These are phyloP conservation scores for Drosophila ustulata DNA, from an alignment of 2,888 invertebrate species.

Conservation along the genomic window DNA sequence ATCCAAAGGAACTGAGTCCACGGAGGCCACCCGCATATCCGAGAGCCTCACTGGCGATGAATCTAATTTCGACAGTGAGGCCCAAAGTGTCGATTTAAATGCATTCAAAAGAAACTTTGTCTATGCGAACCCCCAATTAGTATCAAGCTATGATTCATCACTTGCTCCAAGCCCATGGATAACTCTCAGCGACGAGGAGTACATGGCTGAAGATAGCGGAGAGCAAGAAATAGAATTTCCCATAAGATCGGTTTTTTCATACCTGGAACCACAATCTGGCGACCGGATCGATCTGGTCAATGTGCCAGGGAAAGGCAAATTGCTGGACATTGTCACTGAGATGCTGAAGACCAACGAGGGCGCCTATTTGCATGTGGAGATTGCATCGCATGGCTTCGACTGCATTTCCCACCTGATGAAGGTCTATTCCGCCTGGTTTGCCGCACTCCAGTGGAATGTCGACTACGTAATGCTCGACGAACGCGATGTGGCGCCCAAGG, in stretches of 20 bases:
- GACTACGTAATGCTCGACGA: neutral
- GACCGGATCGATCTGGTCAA: neutral
- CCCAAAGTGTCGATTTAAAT: too few relatives aligned
- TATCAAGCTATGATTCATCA: too few relatives aligned
- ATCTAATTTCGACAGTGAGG: too few relatives aligned
- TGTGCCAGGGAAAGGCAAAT: neutral
- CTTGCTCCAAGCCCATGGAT: too few relatives aligned
- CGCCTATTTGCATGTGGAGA: slow-evolving; percentile 11
- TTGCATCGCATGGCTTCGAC: slow-evolving; percentile 3
- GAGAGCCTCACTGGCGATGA: too few relatives aligned
- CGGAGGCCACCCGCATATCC: too few relatives aligned
- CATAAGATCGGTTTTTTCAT: neutral
- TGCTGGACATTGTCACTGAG: neutral
- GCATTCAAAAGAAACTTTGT: too few relatives aligned
- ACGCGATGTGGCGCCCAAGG: slow-evolving; percentile 8
- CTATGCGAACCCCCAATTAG: too few relatives aligned
- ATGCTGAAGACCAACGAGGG: slow-evolving; percentile 19
- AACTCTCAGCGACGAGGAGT: too few relatives aligned
- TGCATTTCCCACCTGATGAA: slow-evolving; percentile 32
- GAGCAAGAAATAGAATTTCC: neutral
- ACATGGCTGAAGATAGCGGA: too few relatives aligned
- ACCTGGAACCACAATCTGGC: neutral
- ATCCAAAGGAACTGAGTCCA: too few relatives aligned
- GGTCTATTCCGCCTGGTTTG: slow-evolving; percentile 26
- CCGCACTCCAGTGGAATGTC: neutral